Evolutionary conservation across 1,140 invertebrate species (phyloP).

Genomic region (Drosophila pseudoobscura): DNA sequence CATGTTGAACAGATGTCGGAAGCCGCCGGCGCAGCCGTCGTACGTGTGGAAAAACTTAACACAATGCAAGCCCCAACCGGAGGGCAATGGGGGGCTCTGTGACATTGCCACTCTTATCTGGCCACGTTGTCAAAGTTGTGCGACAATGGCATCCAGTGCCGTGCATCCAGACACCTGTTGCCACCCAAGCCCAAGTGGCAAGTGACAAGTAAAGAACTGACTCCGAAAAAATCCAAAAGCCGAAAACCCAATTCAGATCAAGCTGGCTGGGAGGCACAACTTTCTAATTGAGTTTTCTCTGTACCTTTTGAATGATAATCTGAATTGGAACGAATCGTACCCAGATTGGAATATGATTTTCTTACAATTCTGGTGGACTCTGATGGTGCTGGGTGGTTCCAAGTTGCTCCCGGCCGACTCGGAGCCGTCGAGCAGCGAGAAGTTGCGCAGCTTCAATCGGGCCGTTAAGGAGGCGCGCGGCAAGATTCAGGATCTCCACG

Average conservation of each 20-base stretch:
- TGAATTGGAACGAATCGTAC: constrained; percentile 1
- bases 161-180: constrained; percentile 42
- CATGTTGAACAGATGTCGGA: constrained; percentile 80
- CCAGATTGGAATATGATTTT: constrained; percentile 34
- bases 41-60: constrained; percentile 66
- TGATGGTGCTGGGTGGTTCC: constrained; percentile 43
- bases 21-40: constrained; percentile 69
- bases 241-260: constrained; percentile 1
- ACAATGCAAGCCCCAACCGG: constrained; percentile 42
- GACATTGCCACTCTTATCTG: constrained; percentile 53
- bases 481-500: constrained; percentile 44
- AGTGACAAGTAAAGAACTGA: not conserved
- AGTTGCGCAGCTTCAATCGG: constrained; percentile 39
- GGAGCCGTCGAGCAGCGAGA: not conserved
- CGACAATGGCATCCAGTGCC: constrained; percentile 3
- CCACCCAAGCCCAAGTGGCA: constrained; percentile 7
- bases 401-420: not conserved
- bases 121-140: constrained; percentile 49
- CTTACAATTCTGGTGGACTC: constrained; percentile 58
- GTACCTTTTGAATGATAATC: constrained; percentile 26
- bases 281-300: constrained; percentile 14
- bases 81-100: constrained; percentile 11
- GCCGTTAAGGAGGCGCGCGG: constrained; percentile 43
- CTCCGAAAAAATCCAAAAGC: not conserved
- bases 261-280: not conserved